phyloP scores from a whole-genome alignment of 2,888 invertebrate species.

The Stenchaetothrips biformis region DNA sequence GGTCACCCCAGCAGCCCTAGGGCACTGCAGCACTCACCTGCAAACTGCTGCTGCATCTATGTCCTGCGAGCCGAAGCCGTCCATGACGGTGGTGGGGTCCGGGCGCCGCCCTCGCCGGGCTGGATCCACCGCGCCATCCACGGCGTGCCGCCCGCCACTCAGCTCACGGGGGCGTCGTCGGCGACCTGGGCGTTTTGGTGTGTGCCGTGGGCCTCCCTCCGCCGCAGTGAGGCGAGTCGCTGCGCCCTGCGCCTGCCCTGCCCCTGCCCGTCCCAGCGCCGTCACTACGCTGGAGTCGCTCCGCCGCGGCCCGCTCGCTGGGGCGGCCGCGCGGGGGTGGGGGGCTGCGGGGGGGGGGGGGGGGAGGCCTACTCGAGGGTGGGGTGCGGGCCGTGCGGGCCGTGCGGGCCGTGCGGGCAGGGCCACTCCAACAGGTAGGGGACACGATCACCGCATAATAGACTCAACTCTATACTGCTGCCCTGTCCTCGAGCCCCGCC shows the following conservation, averaged over 20 bases:
- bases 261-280: neutral
- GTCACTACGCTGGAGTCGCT: neutral
- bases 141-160: neutral
- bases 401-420: no score
- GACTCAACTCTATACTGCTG: constrained; percentile 10
- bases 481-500: neutral
- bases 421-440: constrained; percentile 20
- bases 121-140: neutral
- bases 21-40: neutral
- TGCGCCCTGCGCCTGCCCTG: neutral
- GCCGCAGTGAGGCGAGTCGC: neutral
- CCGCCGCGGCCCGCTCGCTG: neutral
- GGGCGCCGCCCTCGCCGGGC: neutral
- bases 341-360: neutral
- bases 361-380: neutral
- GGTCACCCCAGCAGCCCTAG: no score
- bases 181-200: neutral
- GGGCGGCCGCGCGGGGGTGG: neutral
- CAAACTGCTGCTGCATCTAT: constrained; percentile 6
- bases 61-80: neutral
- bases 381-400: neutral
- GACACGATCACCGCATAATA: constrained; percentile 18
- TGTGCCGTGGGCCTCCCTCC: neutral
- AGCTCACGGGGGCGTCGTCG: neutral
- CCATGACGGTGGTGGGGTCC: neutral